Conservation (phyloP, 2,113 vertebrate genomes). For the Urocitellus parryii region DNA sequence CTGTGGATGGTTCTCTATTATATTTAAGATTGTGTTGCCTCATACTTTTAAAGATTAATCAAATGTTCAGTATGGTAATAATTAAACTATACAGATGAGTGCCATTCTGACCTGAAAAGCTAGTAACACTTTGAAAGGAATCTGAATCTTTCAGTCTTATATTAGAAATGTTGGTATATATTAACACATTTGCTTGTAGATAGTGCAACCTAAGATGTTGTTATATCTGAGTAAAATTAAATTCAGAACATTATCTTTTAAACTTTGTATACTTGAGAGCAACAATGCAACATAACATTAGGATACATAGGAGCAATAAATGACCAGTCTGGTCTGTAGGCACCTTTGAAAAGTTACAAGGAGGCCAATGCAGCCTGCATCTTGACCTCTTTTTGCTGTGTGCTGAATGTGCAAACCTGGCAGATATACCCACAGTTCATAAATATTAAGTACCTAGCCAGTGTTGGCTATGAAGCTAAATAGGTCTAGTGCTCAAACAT, state of each 20-base stretch:
- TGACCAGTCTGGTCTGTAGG: neutral
- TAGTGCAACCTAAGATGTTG: neutral
- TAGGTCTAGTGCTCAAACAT: neutral
- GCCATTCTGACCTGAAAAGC: slow-evolving; percentile 26
- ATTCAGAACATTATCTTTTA: slow-evolving; percentile 4
- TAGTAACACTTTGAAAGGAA: neutral
- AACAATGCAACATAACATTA: neutral
- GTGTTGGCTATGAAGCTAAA: neutral
- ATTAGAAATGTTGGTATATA: neutral
- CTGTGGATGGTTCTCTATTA: neutral
- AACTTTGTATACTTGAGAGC: neutral
- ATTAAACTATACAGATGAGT: neutral
- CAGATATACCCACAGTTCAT: slow-evolving; percentile 8
- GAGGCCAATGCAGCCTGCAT: neutral
- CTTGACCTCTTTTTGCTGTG: slow-evolving; percentile 25
- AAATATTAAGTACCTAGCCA: slow-evolving; percentile 29
- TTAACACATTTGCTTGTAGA: slow-evolving; percentile 1
- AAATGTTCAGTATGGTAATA: neutral
- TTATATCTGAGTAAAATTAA: neutral
- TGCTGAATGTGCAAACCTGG: neutral
- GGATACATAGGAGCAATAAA: neutral
- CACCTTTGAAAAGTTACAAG: neutral
- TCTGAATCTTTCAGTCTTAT: slow-evolving; percentile 1
- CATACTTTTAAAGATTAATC: slow-evolving; percentile 38
- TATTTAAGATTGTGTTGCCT: slow-evolving; percentile 12